Conservation (phyloP, 92 coral and sea anemone species). For the Montipora capitata region DNA sequence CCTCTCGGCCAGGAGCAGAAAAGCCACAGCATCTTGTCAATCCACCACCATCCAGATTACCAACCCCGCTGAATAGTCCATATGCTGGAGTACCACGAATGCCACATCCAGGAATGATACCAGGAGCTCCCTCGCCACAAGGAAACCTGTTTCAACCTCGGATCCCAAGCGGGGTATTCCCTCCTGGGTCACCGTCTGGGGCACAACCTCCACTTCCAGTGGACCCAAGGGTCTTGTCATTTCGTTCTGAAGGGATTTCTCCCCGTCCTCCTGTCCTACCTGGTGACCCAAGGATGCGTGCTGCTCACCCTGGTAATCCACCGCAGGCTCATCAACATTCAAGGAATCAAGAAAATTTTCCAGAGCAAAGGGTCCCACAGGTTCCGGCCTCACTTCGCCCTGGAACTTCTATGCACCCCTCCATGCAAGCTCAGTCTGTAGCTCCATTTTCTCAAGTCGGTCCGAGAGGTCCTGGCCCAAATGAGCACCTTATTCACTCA, state of each 20-base stretch:
- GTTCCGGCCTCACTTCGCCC: slow-evolving; percentile 8
- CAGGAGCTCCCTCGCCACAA: slow-evolving; percentile 60
- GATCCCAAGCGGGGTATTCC: slow-evolving; percentile 51
- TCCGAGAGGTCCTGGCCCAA: slow-evolving; percentile 70
- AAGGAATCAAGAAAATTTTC: slow-evolving; percentile 40
- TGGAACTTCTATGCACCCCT: slow-evolving; percentile 28
- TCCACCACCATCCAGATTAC: slow-evolving; percentile 58
- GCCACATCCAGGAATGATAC: slow-evolving; percentile 61
- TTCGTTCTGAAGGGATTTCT: slow-evolving; percentile 37
- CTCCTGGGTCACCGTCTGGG: slow-evolving; percentile 21
- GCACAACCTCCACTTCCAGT: slow-evolving; percentile 41
- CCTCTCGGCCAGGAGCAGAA: slow-evolving; percentile 62
- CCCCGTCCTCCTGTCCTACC: slow-evolving; percentile 36
- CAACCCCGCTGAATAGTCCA: slow-evolving; percentile 50
- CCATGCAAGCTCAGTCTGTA: slow-evolving; percentile 30
- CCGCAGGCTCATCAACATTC: slow-evolving; percentile 39
- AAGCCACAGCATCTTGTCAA: slow-evolving; percentile 86
- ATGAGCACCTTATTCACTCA: slow-evolving; percentile 73
- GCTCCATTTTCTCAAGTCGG: slow-evolving; percentile 62
- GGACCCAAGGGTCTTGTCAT: slow-evolving; percentile 25
- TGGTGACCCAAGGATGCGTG: slow-evolving; percentile 29
- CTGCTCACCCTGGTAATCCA: slow-evolving; percentile 41
- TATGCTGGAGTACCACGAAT: slow-evolving; percentile 50
- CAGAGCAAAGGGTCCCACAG: slow-evolving; percentile 56
- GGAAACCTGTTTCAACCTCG: slow-evolving; percentile 63